Percentiles rank a stretch among this genome's conserved stretches.
Conservation (phyloP, 2,888 invertebrate genomes). For the Heliconius aoede region DNA sequence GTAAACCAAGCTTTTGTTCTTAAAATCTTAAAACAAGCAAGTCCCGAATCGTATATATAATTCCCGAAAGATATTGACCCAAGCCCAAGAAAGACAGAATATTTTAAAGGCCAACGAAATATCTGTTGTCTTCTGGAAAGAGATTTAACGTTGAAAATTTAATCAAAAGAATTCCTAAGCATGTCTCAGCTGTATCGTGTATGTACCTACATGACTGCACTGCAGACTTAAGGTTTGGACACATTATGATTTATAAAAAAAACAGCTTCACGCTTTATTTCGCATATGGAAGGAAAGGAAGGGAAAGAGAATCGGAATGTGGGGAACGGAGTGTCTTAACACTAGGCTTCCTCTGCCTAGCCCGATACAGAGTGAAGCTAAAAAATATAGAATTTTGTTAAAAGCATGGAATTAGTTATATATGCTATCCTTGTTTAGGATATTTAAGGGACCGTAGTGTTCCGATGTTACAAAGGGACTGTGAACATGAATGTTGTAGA, state of each 20-base stretch:
- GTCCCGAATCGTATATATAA: conserved; percentile 16
- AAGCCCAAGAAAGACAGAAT: conserved; percentile 18
- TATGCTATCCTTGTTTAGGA: too few relatives aligned
- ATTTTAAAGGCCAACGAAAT: conserved; percentile 28
- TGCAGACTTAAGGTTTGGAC: conserved; percentile 3
- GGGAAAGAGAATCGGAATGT: not conserved
- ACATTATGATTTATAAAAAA: conserved; percentile 3
- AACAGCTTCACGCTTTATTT: not conserved
- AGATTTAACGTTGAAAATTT: conserved; percentile 29
- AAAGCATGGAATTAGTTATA: too few relatives aligned
- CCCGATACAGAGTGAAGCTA: too few relatives aligned
- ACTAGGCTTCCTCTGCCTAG: too few relatives aligned
- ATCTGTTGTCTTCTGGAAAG: conserved; percentile 26
- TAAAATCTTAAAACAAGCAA: not conserved
- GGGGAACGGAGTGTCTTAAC: too few relatives aligned
- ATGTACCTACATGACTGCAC: conserved; percentile 14
- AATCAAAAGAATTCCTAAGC: conserved; percentile 32
- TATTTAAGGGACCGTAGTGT: too few relatives aligned
- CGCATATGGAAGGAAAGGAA: not conserved
- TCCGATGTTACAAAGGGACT: too few relatives aligned
- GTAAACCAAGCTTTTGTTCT: conserved; percentile 14
- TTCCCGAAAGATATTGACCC: conserved; percentile 16
- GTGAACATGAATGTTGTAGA: too few relatives aligned
- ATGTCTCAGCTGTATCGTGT: conserved; percentile 18
- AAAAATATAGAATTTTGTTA: too few relatives aligned